phyloP scores from a whole-genome alignment of 2,888 invertebrate genomes.

The Caenorhabditis parvicauda region DNA sequence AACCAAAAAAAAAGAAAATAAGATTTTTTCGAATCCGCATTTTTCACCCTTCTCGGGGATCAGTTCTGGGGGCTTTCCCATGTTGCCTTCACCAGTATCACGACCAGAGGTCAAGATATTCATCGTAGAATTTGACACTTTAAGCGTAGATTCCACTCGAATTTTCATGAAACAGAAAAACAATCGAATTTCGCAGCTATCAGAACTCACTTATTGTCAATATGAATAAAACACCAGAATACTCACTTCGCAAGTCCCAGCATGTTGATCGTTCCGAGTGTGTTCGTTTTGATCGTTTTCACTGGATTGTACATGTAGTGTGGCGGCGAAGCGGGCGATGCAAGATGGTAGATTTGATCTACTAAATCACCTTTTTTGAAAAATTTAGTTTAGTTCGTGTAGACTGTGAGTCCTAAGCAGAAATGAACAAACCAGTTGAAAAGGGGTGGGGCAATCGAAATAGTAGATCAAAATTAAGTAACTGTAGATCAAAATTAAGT shows the following conservation, averaged over 20 bases:
- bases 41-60: too few species aligned
- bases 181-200: not conserved
- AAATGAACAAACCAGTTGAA: not conserved
- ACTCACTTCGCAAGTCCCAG: constrained; percentile 62
- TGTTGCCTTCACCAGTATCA: too few species aligned
- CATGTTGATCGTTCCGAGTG: constrained; percentile 75
- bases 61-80: too few species aligned
- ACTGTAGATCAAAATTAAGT: not conserved
- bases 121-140: too few species aligned
- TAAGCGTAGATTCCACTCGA: too few species aligned
- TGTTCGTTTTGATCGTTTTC: constrained; percentile 98
- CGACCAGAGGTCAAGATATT: too few species aligned
- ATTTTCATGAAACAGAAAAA: too few species aligned
- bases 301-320: constrained; percentile 99
- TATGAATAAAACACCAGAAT: not conserved
- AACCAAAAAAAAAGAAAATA: too few species aligned
- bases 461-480: not conserved
- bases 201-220: not conserved
- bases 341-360: constrained; percentile 90
- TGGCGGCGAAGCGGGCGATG: constrained; percentile 96
- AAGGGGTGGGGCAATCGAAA: not conserved
- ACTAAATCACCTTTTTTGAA: constrained; percentile 39
- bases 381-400: too few species aligned
- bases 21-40: too few species aligned
- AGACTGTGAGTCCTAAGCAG: too few species aligned